These are phyloP conservation scores for Phrynocephalus guinanensis DNA, from an alignment of 2,797 vertebrate species.

Conservation along the genomic window DNA sequence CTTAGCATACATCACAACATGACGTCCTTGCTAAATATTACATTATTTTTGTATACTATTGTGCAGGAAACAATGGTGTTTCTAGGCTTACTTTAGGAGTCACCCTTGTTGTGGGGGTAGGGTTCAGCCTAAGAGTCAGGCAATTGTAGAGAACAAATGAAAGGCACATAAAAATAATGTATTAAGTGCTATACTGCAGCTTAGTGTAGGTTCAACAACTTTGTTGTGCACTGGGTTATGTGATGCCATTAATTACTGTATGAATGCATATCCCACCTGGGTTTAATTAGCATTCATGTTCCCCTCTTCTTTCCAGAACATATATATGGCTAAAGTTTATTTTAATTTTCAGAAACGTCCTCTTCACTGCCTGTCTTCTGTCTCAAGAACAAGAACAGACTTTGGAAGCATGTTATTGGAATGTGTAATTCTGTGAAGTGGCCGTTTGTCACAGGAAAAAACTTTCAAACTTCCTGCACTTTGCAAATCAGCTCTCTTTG, in stretches of 20 bases:
- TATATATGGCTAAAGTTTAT: neutral
- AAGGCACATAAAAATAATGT: neutral
- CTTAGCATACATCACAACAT: conserved; percentile 1
- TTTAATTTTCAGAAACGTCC: neutral
- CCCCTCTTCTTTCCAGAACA: neutral
- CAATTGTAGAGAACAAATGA: neutral
- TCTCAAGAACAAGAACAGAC: no score
- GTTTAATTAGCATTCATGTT: neutral
- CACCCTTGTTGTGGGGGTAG: neutral
- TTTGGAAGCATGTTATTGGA: no score
- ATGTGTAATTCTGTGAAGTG: no score
- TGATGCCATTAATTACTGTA: no score
- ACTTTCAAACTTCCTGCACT: no score
- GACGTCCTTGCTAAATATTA: neutral
- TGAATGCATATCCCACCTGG: neutral
- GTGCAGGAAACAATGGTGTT: neutral
- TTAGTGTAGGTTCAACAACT: neutral
- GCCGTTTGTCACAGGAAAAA: no score
- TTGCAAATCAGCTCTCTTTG: no score
- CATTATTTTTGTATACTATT: neutral
- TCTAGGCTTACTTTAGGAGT: neutral
- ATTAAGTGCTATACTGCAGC: neutral
- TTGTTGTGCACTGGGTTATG: neutral
- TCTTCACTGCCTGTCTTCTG: no score
- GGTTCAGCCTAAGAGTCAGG: neutral